These are phyloP conservation scores for Atethmia centrago DNA, from an alignment of 2,888 invertebrate species.

Conservation along the genomic window DNA sequence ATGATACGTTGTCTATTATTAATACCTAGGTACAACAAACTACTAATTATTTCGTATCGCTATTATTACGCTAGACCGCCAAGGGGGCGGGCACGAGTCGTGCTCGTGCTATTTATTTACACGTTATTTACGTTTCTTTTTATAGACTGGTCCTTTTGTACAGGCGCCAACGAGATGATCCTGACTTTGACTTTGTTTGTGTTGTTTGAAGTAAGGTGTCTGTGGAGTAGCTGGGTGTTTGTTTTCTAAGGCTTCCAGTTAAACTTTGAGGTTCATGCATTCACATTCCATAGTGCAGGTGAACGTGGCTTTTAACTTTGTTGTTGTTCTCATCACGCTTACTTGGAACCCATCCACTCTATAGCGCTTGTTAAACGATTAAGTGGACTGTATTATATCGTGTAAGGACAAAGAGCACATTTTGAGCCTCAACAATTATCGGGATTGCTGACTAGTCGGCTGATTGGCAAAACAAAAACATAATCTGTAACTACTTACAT, in stretches of 20 bases:
- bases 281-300: conserved; percentile 54
- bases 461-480: not conserved
- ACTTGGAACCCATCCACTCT: conserved; percentile 49
- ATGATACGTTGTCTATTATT: too few relatives aligned
- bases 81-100: conserved; percentile 46
- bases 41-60: conserved; percentile 16
- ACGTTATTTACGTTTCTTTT: conserved; percentile 56
- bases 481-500: too few relatives aligned
- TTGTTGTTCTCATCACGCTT: conserved; percentile 57
- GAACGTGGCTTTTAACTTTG: conserved; percentile 51
- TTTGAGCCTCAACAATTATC: not conserved
- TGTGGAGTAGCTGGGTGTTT: conserved; percentile 32
- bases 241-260: not conserved
- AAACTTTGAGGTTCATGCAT: conserved; percentile 6
- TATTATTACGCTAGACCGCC: conserved; percentile 32
- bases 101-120: conserved; percentile 54
- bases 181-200: conserved; percentile 67
- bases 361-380: conserved; percentile 42
- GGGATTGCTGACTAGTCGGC: not conserved
- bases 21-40: too few relatives aligned
- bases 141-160: conserved; percentile 69
- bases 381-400: conserved; percentile 40
- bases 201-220: conserved; percentile 33
- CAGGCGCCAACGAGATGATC: conserved; percentile 73
- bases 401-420: not conserved